A percentile compares a stretch with the other conserved stretches of the same genome.
These are phyloP conservation scores for Apeltes quadracus DNA, from an alignment of 2,113 vertebrate genomes.

Conservation along the genomic window DNA sequence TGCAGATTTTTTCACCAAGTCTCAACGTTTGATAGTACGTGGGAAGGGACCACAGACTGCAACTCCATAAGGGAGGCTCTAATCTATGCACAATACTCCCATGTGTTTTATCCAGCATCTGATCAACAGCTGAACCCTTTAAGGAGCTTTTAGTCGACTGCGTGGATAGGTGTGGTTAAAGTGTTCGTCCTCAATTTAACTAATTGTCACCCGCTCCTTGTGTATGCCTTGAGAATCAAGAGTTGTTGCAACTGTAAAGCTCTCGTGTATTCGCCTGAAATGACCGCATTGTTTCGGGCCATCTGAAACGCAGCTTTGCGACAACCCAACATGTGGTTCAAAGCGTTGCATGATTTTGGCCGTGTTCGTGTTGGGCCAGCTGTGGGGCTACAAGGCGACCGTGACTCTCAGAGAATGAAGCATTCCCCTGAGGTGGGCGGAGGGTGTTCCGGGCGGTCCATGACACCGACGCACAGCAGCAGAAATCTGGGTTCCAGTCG, in stretches of 20 bases:
- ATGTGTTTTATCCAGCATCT: neutral
- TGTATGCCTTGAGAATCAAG: conserved; percentile 10
- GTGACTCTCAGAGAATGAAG: conserved; percentile 13
- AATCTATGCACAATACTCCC: neutral
- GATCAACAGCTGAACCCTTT: conserved; percentile 1
- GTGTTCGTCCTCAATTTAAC: conserved; percentile 2
- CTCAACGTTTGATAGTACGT: conserved; percentile 20
- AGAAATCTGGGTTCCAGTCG: conserved; percentile 48
- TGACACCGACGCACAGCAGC: conserved; percentile 21
- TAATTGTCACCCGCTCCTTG: conserved; percentile 3
- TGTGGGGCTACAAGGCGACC: conserved; percentile 21
- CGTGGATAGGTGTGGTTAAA: conserved; percentile 33
- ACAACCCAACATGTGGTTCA: conserved; percentile 56
- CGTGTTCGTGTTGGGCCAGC: conserved; percentile 46
- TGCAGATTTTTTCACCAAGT: conserved; percentile 26
- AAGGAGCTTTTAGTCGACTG: conserved; percentile 2
- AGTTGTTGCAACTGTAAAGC: conserved; percentile 8
- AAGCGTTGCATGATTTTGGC: conserved; percentile 58
- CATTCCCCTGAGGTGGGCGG: conserved; percentile 27
- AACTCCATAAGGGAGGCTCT: neutral
- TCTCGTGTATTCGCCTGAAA: conserved; percentile 36
- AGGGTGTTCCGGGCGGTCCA: conserved; percentile 9
- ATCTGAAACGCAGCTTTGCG: conserved; percentile 54
- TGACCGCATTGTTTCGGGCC: conserved; percentile 22
- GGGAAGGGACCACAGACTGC: neutral